Conservation (phyloP, 2,888 invertebrate genomes). For the Pseudococcus viburni region DNA sequence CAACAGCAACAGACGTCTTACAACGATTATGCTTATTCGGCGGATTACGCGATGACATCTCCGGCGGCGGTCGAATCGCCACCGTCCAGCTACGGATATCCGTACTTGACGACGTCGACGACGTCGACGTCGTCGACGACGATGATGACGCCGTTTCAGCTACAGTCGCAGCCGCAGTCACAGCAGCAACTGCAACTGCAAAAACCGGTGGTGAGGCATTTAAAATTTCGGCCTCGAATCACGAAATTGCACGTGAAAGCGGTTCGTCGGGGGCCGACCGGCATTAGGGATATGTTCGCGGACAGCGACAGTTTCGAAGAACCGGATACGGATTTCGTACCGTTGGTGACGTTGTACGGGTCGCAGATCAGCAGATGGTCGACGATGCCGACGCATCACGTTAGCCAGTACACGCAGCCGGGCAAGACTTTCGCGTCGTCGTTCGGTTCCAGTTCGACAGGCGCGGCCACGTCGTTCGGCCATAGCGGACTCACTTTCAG, state of each 20-base stretch:
- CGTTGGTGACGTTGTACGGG: constrained; percentile 38
- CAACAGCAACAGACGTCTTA: not conserved
- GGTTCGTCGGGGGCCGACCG: not conserved
- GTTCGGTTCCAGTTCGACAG: constrained; percentile 16
- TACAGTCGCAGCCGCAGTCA: too few species aligned
- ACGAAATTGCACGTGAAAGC: constrained; percentile 55
- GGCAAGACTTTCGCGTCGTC: not conserved
- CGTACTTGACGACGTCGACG: constrained; percentile 41
- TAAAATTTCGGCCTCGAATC: constrained; percentile 25
- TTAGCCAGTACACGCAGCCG: not conserved
- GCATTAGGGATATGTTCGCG: not conserved
- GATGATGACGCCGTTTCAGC: too few species aligned
- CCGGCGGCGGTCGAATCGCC: not conserved
- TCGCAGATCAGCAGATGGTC: constrained; percentile 52
- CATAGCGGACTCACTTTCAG: constrained; percentile 24
- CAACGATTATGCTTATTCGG: constrained; percentile 53
- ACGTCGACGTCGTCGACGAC: not conserved
- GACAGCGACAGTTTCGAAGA: constrained; percentile 56
- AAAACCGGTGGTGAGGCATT: constrained; percentile 36
- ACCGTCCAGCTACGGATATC: constrained; percentile 30
- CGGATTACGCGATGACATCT: constrained; percentile 49
- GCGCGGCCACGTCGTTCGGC: constrained; percentile 6
- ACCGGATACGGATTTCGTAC: constrained; percentile 44
- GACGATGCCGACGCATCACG: constrained; percentile 49
- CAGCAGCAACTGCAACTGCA: not conserved